Evolutionary conservation across 2,888 invertebrate species (phyloP).

Genomic region (Aspidiotus destructor): DNA sequence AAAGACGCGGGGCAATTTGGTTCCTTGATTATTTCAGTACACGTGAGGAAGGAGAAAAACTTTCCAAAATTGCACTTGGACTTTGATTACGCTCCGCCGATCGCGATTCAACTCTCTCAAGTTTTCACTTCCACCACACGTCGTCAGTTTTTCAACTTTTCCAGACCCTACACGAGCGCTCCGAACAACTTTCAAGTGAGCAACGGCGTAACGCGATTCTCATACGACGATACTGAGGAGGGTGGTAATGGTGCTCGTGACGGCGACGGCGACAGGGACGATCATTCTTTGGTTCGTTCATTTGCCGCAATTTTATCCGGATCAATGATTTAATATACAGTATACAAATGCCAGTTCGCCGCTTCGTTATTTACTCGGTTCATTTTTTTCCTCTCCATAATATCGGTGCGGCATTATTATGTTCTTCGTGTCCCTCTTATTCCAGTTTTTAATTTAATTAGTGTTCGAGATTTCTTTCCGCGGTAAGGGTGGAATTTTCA

Average conservation of each 20-base stretch:
- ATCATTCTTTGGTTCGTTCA: conserved; percentile 14
- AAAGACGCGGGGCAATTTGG: not conserved
- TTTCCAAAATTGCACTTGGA: not conserved
- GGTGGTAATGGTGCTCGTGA: not conserved
- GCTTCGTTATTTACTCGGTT: not conserved
- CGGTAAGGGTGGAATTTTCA: no score
- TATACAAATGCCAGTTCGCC: conserved; percentile 12
- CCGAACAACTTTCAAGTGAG: not conserved
- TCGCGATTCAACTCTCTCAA: not conserved
- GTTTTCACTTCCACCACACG: not conserved
- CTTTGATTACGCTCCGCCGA: conserved; percentile 1
- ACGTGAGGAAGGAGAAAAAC: not conserved
- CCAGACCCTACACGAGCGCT: not conserved
- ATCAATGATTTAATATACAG: conserved; percentile 26
- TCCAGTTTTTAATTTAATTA: no score
- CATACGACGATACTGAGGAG: not conserved
- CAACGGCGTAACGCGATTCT: no score
- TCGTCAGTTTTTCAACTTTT: not conserved
- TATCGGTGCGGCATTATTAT: no score
- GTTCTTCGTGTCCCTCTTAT: no score
- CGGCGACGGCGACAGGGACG: not conserved
- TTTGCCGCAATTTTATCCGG: conserved; percentile 31
- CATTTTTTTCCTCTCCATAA: no score
- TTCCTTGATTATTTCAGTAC: not conserved
- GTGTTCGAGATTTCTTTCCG: no score